These are phyloP conservation scores for Octopus sinensis DNA, from an alignment of 1,140 invertebrate species.

Conservation along the genomic window DNA sequence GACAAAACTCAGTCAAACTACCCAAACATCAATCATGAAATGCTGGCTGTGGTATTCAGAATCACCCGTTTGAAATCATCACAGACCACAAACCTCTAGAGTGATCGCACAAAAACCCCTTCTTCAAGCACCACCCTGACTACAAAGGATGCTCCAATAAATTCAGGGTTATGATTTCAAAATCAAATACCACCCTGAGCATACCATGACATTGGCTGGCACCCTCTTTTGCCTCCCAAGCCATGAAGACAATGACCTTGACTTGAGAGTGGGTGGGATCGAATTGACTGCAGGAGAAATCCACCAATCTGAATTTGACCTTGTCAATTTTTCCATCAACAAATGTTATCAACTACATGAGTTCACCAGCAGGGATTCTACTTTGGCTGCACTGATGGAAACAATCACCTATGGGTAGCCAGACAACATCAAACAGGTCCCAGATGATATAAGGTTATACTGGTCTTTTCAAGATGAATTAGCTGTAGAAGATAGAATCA, in stretches of 20 bases:
- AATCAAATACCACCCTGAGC: slow-evolving; percentile 25
- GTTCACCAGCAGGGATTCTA: neutral
- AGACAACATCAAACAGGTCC: slow-evolving; percentile 36
- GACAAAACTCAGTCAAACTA: slow-evolving; percentile 56
- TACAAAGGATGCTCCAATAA: slow-evolving; percentile 35
- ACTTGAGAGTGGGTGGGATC: neutral
- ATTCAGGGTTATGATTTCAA: slow-evolving; percentile 29
- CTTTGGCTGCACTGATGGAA: neutral
- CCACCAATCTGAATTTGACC: neutral
- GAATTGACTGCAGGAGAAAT: neutral
- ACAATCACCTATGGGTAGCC: slow-evolving; percentile 50
- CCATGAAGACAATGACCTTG: slow-evolving; percentile 8
- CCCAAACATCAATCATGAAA: slow-evolving; percentile 58
- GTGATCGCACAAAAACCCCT: slow-evolving; percentile 34
- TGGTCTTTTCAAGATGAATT: slow-evolving; percentile 47
- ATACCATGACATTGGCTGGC: slow-evolving; percentile 21
- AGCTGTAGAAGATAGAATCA: slow-evolving; percentile 36
- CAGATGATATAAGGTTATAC: slow-evolving; percentile 39
- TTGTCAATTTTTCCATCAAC: neutral
- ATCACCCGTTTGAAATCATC: slow-evolving; percentile 56
- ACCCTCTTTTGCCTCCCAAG: slow-evolving; percentile 11
- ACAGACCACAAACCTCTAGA: slow-evolving; percentile 35
- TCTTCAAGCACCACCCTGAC: slow-evolving; percentile 24
- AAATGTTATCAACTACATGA: neutral
- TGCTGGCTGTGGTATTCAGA: slow-evolving; percentile 58